Conservation (phyloP, 37 sponge, comb jelly and placozoan species). For the Dysidea cf. avara region DNA sequence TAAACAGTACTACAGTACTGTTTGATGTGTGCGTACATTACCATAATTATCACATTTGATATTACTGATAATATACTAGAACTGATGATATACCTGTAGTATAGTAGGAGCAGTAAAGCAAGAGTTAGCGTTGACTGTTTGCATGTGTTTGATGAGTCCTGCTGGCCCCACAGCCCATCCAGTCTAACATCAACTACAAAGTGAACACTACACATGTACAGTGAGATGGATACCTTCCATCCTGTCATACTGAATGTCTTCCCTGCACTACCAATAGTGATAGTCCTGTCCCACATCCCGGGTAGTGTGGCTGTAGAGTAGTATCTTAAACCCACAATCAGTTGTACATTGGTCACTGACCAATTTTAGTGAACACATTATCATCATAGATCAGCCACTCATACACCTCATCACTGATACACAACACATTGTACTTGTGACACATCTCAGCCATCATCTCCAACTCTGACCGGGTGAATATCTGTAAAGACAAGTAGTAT, state of each 20-base stretch:
- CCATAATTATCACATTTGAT: too few relatives aligned
- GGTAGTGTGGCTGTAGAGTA: slow-evolving; percentile 76
- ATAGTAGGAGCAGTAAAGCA: slow-evolving; percentile 73
- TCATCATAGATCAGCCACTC: slow-evolving; percentile 91
- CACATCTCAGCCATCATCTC: slow-evolving; percentile 92
- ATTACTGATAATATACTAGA: too few relatives aligned
- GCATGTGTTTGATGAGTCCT: slow-evolving; percentile 67
- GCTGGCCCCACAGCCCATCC: slow-evolving; percentile 95
- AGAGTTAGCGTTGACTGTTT: slow-evolving; percentile 41
- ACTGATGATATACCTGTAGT: slow-evolving; percentile 42
- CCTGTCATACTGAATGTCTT: slow-evolving; percentile 97
- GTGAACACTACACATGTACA: background rate
- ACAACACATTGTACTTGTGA: slow-evolving; percentile 77
- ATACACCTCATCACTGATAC: slow-evolving; percentile 97
- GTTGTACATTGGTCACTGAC: slow-evolving; percentile 10
- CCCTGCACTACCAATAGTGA: slow-evolving; percentile 95
- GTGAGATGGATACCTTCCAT: slow-evolving; percentile 86
- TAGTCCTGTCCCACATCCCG: slow-evolving; percentile 97
- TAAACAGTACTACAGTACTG: too few relatives aligned
- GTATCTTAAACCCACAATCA: background rate
- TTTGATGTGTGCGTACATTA: too few relatives aligned
- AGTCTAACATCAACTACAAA: slow-evolving; percentile 30
- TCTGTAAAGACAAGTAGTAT: too few relatives aligned
- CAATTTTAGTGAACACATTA: slow-evolving; percentile 73
- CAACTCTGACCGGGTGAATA: slow-evolving; percentile 77